These are phyloP conservation scores for Cirrhinus mrigala DNA, from an alignment of 2,797 vertebrate species.

Conservation along the genomic window DNA sequence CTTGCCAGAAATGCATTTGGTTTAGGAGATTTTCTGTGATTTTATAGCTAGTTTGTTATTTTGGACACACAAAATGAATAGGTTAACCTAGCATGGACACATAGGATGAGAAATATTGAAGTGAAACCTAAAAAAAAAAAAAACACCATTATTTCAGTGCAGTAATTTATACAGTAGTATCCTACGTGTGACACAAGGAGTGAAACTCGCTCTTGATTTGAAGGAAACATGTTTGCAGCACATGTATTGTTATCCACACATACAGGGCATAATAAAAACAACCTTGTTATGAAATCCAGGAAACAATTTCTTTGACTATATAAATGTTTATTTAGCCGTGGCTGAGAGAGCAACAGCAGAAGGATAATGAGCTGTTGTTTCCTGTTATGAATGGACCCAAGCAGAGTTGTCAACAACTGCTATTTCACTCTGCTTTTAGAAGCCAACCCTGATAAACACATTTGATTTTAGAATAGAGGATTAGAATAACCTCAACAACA, in stretches of 20 bases:
- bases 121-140: background rate
- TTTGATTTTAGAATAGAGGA: conserved; percentile 34
- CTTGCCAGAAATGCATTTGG: background rate
- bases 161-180: background rate
- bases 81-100: background rate
- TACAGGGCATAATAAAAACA: conserved; percentile 36
- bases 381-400: conserved; percentile 44
- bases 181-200: too few relatives aligned
- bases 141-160: background rate
- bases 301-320: conserved; percentile 46
- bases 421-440: conserved; percentile 25
- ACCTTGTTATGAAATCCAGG: conserved; percentile 43
- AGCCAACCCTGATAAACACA: conserved; percentile 44
- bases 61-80: background rate
- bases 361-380: conserved; percentile 49
- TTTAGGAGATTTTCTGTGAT: background rate
- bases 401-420: conserved; percentile 38
- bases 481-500: conserved; percentile 28
- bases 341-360: conserved; percentile 27
- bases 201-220: background rate
- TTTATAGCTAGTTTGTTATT: background rate
- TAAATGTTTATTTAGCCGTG: conserved; percentile 37
- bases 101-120: background rate
- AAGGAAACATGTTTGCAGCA: conserved; percentile 19
- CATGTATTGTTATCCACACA: conserved; percentile 28